These are phyloP conservation scores for Eudorcas thomsonii DNA, from an alignment of 2,113 vertebrate species.

Conservation along the genomic window DNA sequence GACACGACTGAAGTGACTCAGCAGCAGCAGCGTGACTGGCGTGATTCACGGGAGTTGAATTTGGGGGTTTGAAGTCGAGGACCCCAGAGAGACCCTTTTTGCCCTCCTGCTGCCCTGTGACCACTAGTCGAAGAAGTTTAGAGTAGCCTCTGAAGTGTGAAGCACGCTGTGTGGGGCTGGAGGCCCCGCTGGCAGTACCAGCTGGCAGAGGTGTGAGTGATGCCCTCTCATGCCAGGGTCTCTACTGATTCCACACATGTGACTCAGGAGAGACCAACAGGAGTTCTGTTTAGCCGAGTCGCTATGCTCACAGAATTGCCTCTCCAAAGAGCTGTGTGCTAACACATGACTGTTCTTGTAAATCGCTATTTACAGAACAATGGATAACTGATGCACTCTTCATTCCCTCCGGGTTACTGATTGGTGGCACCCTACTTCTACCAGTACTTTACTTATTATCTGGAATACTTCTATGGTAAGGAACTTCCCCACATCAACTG, in stretches of 20 bases:
- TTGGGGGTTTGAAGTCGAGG: neutral
- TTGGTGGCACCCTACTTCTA: neutral
- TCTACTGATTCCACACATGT: neutral
- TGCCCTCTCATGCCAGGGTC: no score
- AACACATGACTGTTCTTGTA: neutral
- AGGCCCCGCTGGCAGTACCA: neutral
- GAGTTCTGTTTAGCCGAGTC: neutral
- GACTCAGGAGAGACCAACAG: neutral
- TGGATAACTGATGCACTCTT: neutral
- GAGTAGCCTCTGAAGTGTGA: neutral
- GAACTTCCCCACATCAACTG: neutral
- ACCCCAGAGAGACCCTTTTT: neutral
- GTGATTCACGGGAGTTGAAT: neutral
- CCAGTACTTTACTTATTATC: neutral
- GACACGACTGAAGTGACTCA: neutral
- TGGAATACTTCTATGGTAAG: neutral
- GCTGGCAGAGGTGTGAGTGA: neutral
- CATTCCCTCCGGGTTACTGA: neutral
- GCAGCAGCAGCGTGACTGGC: no score
- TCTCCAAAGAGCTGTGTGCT: neutral
- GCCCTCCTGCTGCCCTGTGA: neutral
- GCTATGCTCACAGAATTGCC: neutral
- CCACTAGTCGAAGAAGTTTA: neutral
- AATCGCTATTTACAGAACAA: neutral
- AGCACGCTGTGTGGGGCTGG: no score